Evolutionary conservation across 2,113 vertebrate genomes (phyloP).

Genomic region (Myiagra hebetior): DNA sequence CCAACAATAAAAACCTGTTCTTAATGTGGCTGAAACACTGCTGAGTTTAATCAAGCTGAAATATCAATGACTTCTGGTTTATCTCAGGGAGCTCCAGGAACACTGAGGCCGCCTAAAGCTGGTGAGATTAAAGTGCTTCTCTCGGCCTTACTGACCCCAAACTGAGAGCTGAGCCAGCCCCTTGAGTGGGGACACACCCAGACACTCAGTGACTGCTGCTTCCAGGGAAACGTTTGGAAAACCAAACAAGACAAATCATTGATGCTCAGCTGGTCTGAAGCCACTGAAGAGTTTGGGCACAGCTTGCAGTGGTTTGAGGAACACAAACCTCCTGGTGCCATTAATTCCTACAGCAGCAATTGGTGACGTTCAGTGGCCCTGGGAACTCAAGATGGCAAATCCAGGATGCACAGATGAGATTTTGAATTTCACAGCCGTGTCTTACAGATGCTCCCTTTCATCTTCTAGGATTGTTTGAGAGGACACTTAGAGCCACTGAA

Average conservation of each 20-base stretch:
- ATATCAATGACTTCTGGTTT: not conserved
- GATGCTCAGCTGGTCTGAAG: not conserved
- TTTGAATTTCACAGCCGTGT: not conserved
- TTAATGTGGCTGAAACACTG: not conserved
- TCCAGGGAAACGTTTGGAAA: not conserved
- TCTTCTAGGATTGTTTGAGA: not conserved
- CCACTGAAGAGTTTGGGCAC: not conserved
- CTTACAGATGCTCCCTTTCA: not conserved
- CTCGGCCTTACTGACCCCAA: not conserved
- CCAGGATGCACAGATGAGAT: not conserved
- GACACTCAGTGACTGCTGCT: not conserved
- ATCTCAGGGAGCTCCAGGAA: not conserved
- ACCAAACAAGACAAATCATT: rapidly evolving
- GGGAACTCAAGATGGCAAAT: not conserved
- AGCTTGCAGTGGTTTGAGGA: not conserved
- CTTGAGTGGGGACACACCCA: not conserved
- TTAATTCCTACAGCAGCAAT: not conserved
- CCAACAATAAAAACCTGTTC: not conserved
- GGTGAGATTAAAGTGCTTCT: not conserved
- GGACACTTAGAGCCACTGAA: not conserved
- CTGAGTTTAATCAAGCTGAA: not conserved
- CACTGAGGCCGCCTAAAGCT: not conserved
- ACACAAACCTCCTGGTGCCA: not conserved
- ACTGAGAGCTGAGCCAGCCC: not conserved
- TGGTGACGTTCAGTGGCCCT: not conserved